Percentiles rank a stretch among this genome's conserved stretches.
Conservation (phyloP, 2,888 invertebrate species). For the Alcis repandata region DNA sequence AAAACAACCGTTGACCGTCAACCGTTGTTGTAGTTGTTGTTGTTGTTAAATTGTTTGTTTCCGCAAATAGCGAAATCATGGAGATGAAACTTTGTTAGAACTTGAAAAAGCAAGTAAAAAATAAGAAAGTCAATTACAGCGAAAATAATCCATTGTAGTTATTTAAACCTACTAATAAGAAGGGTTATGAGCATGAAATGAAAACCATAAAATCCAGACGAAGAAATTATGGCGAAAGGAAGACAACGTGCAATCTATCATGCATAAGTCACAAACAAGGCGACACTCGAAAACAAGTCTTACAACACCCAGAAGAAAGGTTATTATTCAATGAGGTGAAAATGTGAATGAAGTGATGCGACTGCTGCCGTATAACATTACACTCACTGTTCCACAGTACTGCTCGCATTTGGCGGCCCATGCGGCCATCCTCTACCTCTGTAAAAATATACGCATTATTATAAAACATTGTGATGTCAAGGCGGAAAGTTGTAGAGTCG, state of each 20-base stretch:
- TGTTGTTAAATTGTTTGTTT: too few relatives aligned
- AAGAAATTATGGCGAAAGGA: background rate
- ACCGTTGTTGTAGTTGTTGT: too few relatives aligned
- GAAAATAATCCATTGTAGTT: too few relatives aligned
- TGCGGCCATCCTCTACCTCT: constrained; percentile 93
- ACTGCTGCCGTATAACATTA: constrained; percentile 57
- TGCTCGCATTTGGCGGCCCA: constrained; percentile 93
- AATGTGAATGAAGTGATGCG: constrained; percentile 55
- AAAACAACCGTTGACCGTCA: too few relatives aligned
- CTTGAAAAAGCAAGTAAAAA: too few relatives aligned
- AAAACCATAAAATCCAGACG: background rate
- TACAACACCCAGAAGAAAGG: background rate
- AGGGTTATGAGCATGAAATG: background rate
- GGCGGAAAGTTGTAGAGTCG: background rate
- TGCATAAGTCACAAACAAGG: background rate
- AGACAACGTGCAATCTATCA: background rate
- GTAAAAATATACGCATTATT: constrained; percentile 58
- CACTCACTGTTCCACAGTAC: constrained; percentile 95
- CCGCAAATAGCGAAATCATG: too few relatives aligned
- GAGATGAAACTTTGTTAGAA: too few relatives aligned
- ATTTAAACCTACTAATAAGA: background rate
- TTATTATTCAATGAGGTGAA: constrained; percentile 18
- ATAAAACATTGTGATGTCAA: background rate
- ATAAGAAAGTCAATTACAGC: too few relatives aligned
- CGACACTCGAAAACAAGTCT: background rate